These are phyloP conservation scores for Carassius auratus DNA, from an alignment of 2,113 vertebrate species.

Conservation along the genomic window DNA sequence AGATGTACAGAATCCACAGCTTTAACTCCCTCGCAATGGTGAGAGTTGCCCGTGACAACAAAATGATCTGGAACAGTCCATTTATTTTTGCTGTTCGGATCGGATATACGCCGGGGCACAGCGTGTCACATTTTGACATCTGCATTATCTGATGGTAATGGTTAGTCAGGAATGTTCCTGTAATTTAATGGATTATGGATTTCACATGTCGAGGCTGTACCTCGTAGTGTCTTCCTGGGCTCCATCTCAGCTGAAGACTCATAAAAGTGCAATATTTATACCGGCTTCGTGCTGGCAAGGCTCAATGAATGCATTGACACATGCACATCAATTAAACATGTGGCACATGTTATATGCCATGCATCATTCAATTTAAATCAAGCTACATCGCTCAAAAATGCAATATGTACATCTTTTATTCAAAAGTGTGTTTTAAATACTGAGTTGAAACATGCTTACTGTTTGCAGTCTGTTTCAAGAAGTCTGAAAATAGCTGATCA, in stretches of 20 bases:
- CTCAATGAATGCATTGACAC: constrained; percentile 27
- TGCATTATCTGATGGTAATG: constrained; percentile 36
- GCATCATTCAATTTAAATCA: constrained; percentile 28
- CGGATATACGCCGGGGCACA: constrained; percentile 7
- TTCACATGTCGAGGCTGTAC: constrained; percentile 12
- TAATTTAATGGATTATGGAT: constrained; percentile 46
- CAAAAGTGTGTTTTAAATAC: background rate
- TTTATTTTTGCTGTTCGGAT: constrained; percentile 24
- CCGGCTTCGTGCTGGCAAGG: background rate
- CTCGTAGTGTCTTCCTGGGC: constrained; percentile 6
- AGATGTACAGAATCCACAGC: background rate
- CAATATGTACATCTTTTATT: background rate
- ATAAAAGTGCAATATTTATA: constrained; percentile 37
- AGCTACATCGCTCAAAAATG: background rate
- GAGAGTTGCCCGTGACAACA: background rate
- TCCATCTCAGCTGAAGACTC: constrained; percentile 14
- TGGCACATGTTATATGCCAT: background rate
- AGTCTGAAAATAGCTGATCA: constrained; percentile 4
- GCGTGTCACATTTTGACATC: constrained; percentile 20
- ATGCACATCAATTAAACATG: constrained; percentile 46
- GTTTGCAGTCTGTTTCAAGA: background rate
- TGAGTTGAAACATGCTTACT: background rate
- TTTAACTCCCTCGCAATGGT: background rate
- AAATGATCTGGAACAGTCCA: constrained; percentile 12
- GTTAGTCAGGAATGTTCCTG: constrained; percentile 27